Evolutionary conservation across 2,113 vertebrate genomes (phyloP).

Genomic region (Amazona guildingii): DNA sequence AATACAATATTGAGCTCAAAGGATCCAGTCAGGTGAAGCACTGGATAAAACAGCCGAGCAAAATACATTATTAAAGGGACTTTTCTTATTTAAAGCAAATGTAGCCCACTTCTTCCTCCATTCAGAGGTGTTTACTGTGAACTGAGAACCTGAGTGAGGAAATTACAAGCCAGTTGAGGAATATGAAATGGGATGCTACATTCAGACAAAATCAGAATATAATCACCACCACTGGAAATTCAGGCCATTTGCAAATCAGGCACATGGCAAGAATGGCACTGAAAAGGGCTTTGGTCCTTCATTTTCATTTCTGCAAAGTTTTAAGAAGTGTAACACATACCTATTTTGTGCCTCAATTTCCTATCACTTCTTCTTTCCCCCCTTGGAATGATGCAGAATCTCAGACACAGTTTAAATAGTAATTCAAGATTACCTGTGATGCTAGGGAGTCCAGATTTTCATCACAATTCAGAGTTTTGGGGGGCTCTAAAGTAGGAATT

Average conservation of each 20-base stretch:
- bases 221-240: background rate
- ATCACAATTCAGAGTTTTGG: background rate
- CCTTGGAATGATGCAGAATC: background rate
- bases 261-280: background rate
- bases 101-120: accelerated
- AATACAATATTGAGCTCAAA: background rate
- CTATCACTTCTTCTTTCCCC: background rate
- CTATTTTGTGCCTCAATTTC: background rate
- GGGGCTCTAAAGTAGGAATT: background rate
- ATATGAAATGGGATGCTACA: background rate
- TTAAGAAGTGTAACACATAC: background rate
- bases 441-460: background rate
- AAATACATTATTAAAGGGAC: background rate
- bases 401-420: background rate
- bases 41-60: background rate
- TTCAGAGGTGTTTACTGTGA: background rate
- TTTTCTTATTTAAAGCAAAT: background rate
- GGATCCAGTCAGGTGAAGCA: background rate
- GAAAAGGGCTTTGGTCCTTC: background rate
- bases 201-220: background rate
- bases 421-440: background rate
- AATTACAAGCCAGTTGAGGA: background rate
- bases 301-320: background rate
- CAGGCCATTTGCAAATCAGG: background rate
- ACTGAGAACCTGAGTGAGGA: background rate